These are phyloP conservation scores for Centrocercus urophasianus DNA, from an alignment of 2,113 vertebrate species.

Conservation along the genomic window DNA sequence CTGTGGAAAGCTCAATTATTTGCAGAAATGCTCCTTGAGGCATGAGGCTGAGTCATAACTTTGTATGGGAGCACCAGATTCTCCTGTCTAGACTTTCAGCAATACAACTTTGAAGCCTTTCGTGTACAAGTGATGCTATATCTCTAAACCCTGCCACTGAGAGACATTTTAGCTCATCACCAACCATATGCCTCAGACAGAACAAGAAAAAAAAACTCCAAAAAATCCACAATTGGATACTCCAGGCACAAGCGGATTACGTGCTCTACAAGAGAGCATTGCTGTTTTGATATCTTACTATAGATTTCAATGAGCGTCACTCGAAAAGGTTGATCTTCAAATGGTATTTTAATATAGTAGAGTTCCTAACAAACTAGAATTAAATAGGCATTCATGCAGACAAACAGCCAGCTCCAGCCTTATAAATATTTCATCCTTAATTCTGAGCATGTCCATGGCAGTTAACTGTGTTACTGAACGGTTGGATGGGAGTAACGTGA, in stretches of 20 bases:
- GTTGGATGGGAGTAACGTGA: accelerated
- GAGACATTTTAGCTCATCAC: background rate
- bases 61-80: background rate
- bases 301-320: background rate
- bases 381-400: background rate
- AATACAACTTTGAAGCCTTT: background rate
- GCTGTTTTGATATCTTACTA: background rate
- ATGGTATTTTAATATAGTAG: background rate
- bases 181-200: background rate
- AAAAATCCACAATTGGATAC: background rate
- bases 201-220: accelerated
- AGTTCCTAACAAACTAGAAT: background rate
- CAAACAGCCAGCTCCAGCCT: background rate
- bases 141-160: background rate
- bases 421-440: background rate
- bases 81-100: background rate
- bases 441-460: accelerated
- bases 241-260: background rate
- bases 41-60: background rate
- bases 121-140: background rate
- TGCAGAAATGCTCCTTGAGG: background rate
- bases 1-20: background rate
- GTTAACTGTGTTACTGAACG: background rate
- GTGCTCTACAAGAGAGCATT: background rate
- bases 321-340: background rate